Evolutionary conservation across 2,797 vertebrate genomes (phyloP).

Genomic region (Eremophila alpestris): DNA sequence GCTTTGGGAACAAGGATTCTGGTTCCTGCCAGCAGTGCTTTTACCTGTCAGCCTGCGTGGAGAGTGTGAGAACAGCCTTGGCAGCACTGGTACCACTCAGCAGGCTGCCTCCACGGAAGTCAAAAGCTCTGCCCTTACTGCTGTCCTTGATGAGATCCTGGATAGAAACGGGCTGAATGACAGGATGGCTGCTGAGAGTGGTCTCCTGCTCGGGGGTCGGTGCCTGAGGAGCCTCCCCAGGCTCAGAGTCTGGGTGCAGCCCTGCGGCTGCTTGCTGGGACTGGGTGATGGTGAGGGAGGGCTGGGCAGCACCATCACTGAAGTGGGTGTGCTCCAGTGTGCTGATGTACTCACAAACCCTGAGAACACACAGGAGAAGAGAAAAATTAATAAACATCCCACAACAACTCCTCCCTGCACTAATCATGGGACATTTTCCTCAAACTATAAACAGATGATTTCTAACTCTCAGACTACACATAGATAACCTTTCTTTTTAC

Average conservation of each 20-base stretch:
- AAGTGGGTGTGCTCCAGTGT: constrained; percentile 95
- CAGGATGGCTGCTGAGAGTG: constrained; percentile 80
- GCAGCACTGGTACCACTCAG: constrained; percentile 85
- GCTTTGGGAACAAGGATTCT: neutral
- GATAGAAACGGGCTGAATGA: constrained; percentile 89
- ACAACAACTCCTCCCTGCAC: neutral
- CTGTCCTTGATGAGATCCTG: constrained; percentile 90
- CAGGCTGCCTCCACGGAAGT: constrained; percentile 87
- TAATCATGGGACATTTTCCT: neutral
- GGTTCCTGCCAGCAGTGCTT: neutral
- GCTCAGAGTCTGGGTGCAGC: constrained; percentile 62
- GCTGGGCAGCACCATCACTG: constrained; percentile 84
- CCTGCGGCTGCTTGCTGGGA: constrained; percentile 73
- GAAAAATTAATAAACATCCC: neutral
- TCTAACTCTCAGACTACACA: neutral
- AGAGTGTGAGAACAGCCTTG: constrained; percentile 90
- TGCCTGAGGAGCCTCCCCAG: constrained; percentile 64
- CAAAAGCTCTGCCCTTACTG: constrained; percentile 80
- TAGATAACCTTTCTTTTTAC: neutral
- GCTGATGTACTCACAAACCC: constrained; percentile 94
- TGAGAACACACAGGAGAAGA: constrained; percentile 56
- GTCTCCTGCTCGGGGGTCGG: constrained; percentile 76
- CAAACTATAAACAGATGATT: neutral
- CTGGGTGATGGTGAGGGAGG: constrained; percentile 87
- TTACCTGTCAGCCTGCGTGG: constrained; percentile 92